phyloP scores from a whole-genome alignment of 2,797 vertebrate species.

The Chaunax sp. region DNA sequence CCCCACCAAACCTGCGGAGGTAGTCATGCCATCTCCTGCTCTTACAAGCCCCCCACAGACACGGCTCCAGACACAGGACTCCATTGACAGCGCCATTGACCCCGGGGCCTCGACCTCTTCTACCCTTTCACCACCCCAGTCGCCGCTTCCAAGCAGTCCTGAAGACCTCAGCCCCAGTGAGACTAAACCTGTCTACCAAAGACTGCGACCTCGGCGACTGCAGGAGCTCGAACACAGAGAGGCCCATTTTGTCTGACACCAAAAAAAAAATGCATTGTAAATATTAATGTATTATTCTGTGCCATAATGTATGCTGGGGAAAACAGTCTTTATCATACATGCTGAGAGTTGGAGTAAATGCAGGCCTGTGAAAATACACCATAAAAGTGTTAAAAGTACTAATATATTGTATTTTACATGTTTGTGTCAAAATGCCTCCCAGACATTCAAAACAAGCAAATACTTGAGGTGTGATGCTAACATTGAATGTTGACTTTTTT shows the following conservation, averaged over 20 bases:
- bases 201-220: constrained; percentile 88
- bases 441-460: constrained; percentile 39
- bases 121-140: constrained; percentile 72
- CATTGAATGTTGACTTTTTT: constrained; percentile 22
- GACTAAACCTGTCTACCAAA: constrained; percentile 87
- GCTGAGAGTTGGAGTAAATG: constrained; percentile 30
- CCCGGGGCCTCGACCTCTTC: constrained; percentile 58
- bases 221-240: constrained; percentile 93
- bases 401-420: constrained; percentile 72
- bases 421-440: constrained; percentile 37
- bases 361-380: constrained; percentile 77
- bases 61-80: constrained; percentile 73
- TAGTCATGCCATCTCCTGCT: constrained; percentile 32
- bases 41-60: constrained; percentile 50
- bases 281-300: constrained; percentile 69
- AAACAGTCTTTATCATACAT: constrained; percentile 45
- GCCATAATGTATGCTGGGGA: constrained; percentile 78
- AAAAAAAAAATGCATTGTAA: constrained; percentile 65
- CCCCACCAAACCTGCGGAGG: constrained; percentile 21
- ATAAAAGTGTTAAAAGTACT: constrained; percentile 76
- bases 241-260: constrained; percentile 93
- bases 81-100: constrained; percentile 69
- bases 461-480: constrained; percentile 16
- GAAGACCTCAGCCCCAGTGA: constrained; percentile 83
- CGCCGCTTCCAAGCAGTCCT: constrained; percentile 78